phyloP scores from a whole-genome alignment of 2,888 invertebrate genomes.

The Podotricha telesiphe region DNA sequence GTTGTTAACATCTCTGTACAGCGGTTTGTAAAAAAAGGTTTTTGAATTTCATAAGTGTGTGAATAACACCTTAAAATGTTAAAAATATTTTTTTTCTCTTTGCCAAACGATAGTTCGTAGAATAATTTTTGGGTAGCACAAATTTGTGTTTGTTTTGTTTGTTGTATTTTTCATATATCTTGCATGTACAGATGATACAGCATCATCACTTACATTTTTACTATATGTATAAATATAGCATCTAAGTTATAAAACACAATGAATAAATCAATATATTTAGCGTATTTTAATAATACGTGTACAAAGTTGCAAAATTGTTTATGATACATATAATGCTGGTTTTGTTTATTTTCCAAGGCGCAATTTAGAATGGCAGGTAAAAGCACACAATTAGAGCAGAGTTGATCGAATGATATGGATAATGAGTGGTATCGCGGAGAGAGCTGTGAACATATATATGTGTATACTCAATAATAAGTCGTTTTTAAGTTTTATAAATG shows the following conservation, averaged over 20 bases:
- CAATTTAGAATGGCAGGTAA: conserved; percentile 47
- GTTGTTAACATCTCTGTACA: too few relatives aligned
- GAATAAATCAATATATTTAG: background rate
- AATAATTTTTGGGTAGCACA: too few relatives aligned
- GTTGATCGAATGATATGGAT: conserved; percentile 70
- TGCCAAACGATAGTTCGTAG: too few relatives aligned
- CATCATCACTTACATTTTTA: too few relatives aligned
- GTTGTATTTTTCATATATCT: too few relatives aligned
- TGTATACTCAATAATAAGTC: conserved; percentile 1
- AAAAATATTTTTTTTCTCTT: too few relatives aligned
- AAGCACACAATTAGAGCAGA: conserved; percentile 71
- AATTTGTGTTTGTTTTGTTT: too few relatives aligned
- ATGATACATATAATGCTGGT: conserved; percentile 17
- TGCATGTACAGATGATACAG: too few relatives aligned
- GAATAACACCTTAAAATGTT: too few relatives aligned
- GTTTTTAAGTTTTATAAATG: too few relatives aligned
- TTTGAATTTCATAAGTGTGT: too few relatives aligned
- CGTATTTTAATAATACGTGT: background rate
- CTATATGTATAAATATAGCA: background rate
- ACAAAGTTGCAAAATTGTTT: conserved; percentile 29
- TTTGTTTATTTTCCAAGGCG: conserved; percentile 31
- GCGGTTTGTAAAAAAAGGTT: too few relatives aligned
- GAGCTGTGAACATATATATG: conserved; percentile 53
- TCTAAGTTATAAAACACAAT: background rate
- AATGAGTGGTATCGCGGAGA: conserved; percentile 69